Base-by-base conservation (phyloP, 2,113 vertebrate species). In the Psilopsiagon aurifrons region DNA sequence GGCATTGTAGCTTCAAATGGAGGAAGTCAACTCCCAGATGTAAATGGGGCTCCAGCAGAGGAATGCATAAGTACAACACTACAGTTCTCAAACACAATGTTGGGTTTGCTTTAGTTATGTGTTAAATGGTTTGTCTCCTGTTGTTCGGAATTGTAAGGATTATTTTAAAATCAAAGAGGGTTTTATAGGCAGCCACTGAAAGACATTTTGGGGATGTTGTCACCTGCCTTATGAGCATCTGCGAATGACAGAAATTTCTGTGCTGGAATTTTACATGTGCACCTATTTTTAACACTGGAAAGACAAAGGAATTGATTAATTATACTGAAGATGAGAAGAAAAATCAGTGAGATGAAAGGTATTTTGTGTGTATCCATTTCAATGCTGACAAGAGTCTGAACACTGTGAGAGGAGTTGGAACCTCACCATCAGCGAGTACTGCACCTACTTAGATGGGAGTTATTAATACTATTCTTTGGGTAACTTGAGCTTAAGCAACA, bases 401-500 rank as follows among this genome's bases (percentile, higher is more conserved):
- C 82, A n/a, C 70, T 63, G 60, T 71, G 54, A n/a, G 62, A 80
- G 41, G 44, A 31, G 57, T 29, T 71, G 66, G 94, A 93, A 92
- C 62, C 73, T 81, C 83, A 47, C 27, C 92, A 86, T 78, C 20
- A 44, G 35, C 85, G 79, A 25, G 94, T 62, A 91, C 73, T 84
- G 83, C 87, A 94, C 75, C 73, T 81, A 47, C 96, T 98, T 87
- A 90, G 70, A 95, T 68, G 78, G 71, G 83, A 97, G 88, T 63
- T 70, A 67, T 29, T 76, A 57, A 41, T 64, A 33, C 17, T 43
- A 82, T 96, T 91, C 79, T 88, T 89, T 95, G 95, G 71, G 77
- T 76, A 96, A 95, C 82, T 71, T 60, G 70, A 84, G 96, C 90
- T 95, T 92, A 86, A 90, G 94, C 83, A 85, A 79, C 94, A 75